A percentile compares a stretch with the other conserved stretches of the same genome.
Conservation (phyloP, 2,113 vertebrate genomes). For the Naja naja region DNA sequence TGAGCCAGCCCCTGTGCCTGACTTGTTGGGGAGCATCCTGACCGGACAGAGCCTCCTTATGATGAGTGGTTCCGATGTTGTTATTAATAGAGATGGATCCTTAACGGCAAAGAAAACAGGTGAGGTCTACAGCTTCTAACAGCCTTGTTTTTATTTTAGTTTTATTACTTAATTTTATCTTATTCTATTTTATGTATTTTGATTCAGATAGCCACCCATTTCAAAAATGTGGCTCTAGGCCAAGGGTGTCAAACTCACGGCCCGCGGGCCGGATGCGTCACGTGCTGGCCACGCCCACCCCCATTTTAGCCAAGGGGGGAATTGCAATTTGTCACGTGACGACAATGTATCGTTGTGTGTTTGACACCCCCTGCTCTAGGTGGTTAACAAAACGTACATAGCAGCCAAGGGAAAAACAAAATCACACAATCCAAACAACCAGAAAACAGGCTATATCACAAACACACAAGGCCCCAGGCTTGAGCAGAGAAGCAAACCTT, state of each 20-base stretch:
- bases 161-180: neutral
- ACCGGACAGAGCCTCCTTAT: conserved; percentile 90
- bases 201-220: neutral
- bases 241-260: too few relatives aligned
- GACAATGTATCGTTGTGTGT: too few relatives aligned
- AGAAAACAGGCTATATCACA: neutral
- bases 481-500: neutral
- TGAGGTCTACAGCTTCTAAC: conserved; percentile 51
- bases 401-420: neutral
- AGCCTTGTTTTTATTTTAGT: neutral
- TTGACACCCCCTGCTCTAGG: too few relatives aligned
- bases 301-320: too few relatives aligned
- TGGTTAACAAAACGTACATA: neutral
- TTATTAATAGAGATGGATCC: conserved; percentile 92
- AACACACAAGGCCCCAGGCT: neutral
- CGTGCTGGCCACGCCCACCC: too few relatives aligned
- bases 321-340: too few relatives aligned
- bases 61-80: conserved; percentile 86
- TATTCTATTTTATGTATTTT: neutral
- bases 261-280: too few relatives aligned
- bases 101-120: conserved; percentile 81
- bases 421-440: neutral
- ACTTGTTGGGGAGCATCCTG: conserved; percentile 92
- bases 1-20: conserved; percentile 81
- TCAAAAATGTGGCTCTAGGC: neutral